phyloP scores from a whole-genome alignment of 2,113 vertebrate species.

The Desmodus rotundus region DNA sequence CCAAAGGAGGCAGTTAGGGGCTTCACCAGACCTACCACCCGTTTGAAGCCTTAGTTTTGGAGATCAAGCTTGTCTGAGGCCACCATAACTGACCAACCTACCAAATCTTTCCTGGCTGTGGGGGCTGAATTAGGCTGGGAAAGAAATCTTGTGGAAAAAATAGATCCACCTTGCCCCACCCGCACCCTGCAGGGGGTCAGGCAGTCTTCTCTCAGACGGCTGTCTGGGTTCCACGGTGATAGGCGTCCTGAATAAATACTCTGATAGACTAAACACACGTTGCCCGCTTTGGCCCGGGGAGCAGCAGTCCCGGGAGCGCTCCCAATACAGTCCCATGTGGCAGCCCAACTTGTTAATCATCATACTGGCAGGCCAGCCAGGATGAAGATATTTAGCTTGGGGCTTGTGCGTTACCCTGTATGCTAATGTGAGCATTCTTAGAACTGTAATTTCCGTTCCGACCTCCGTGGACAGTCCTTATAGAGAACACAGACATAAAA shows the following conservation, averaged over 20 bases:
- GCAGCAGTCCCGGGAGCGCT: slow-evolving; percentile 50
- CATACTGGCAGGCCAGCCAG: slow-evolving; percentile 60
- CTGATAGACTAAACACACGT: slow-evolving; percentile 71
- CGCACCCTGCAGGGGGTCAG: neutral
- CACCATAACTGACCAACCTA: neutral
- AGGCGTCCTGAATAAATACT: slow-evolving; percentile 69
- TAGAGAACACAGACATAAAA: slow-evolving; percentile 77
- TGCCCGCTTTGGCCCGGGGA: slow-evolving; percentile 34
- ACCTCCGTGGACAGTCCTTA: slow-evolving; percentile 77
- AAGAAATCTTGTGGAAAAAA: slow-evolving; percentile 36
- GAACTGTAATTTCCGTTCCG: slow-evolving; percentile 81
- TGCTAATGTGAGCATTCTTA: slow-evolving; percentile 80
- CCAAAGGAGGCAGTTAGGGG: neutral
- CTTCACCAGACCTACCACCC: neutral
- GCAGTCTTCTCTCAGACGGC: slow-evolving; percentile 51
- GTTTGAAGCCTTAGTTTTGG: neutral
- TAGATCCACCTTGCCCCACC: slow-evolving; percentile 18
- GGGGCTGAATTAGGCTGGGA: slow-evolving; percentile 16
- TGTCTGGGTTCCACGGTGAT: slow-evolving; percentile 60
- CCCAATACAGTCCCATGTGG: slow-evolving; percentile 54
- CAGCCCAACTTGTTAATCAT: slow-evolving; percentile 80
- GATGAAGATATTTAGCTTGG: slow-evolving; percentile 66
- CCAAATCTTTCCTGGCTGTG: neutral
- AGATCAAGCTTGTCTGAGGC: neutral
- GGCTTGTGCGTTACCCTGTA: slow-evolving; percentile 63